Conservation (phyloP, 2,113 vertebrate species). For the Rhea pennata region DNA sequence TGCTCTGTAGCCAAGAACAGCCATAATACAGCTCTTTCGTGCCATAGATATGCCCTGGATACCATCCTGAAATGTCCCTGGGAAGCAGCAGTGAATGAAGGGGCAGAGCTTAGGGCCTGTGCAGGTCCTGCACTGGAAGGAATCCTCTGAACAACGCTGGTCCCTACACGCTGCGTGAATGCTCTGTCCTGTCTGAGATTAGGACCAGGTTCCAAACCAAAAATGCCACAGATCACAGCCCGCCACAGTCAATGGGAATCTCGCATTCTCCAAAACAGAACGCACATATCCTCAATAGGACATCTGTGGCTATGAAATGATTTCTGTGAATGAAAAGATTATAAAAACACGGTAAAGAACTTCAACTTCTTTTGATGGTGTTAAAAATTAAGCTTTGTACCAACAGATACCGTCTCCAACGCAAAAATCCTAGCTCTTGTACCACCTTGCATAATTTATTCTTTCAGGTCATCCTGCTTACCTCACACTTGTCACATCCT, state of each 20-base stretch:
- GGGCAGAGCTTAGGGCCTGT: neutral
- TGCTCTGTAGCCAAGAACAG: neutral
- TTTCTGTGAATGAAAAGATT: neutral
- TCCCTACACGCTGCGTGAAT: neutral
- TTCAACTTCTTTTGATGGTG: neutral
- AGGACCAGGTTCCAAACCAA: neutral
- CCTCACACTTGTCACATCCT: neutral
- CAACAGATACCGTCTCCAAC: neutral
- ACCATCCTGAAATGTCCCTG: neutral
- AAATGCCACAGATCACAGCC: neutral
- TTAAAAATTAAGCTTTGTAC: neutral
- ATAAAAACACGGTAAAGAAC: neutral
- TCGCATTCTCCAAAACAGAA: neutral
- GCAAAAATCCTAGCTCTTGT: neutral
- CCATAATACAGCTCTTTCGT: neutral
- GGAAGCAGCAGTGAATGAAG: neutral
- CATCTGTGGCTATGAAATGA: neutral
- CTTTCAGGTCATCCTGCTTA: neutral
- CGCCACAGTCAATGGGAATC: neutral
- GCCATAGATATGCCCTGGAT: fast-evolving
- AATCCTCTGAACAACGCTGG: neutral
- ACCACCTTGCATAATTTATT: neutral
- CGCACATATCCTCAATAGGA: neutral
- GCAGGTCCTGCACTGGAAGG: neutral
- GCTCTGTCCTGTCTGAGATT: neutral